phyloP scores from a whole-genome alignment of 1,140 invertebrate species.

The Reticulitermes speratus region DNA sequence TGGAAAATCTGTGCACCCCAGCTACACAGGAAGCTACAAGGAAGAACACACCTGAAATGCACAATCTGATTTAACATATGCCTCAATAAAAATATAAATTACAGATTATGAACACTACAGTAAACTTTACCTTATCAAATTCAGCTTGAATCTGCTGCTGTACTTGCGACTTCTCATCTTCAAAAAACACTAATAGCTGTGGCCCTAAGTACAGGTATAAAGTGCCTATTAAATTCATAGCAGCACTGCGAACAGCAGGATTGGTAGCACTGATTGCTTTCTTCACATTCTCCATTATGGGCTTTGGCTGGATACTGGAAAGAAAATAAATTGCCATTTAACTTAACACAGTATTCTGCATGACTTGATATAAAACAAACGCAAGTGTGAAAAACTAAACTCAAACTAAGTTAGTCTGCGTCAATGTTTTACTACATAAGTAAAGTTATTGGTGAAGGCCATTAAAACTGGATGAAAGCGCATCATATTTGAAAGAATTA shows the following conservation, averaged over 20 bases:
- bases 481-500: no score
- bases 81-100: no score
- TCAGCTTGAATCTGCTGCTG: constrained; percentile 85
- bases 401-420: not conserved
- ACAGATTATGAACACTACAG: no score
- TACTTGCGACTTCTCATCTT: constrained; percentile 81
- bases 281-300: constrained; percentile 75
- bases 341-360: not conserved
- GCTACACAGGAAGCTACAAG: no score
- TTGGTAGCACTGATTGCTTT: constrained; percentile 83
- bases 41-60: no score
- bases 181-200: constrained; percentile 74
- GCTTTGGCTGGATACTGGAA: constrained; percentile 63
- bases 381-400: constrained; percentile 22
- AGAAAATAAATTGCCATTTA: not conserved
- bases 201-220: constrained; percentile 82
- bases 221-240: constrained; percentile 65
- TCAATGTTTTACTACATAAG: no score
- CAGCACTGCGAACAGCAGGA: constrained; percentile 74
- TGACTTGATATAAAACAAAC: constrained; percentile 32
- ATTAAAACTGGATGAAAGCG: no score
- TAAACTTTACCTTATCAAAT: constrained; percentile 67
- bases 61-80: no score
- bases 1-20: no score
- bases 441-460: no score